Evolutionary conservation across 2,888 invertebrate species (phyloP), one percentile per base, ranked within the genome.

Genomic region (Ornithoptera priamus): DNA sequence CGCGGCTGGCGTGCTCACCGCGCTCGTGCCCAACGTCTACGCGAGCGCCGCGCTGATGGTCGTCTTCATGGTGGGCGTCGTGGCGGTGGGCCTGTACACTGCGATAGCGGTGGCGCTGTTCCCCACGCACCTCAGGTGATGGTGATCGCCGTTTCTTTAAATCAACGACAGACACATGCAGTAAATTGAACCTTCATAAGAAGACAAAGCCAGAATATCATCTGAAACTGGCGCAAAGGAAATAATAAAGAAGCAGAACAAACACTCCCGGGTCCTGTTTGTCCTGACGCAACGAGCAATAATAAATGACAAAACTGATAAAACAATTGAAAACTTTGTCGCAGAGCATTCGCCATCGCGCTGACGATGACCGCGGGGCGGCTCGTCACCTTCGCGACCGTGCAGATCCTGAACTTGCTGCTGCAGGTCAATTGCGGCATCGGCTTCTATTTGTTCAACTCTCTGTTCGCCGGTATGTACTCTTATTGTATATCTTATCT

Each of bases 41-140:
- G 53, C 53, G 18, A 53, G 53, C 53, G 53, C n/a, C 18, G 53
- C 53, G n/a, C 53, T 53, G 18, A 17, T 53, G 53, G 17, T 17
- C 15, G 15, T 53, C 53, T 53, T 53, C 53, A 53, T 53, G 53
- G 18, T 15, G 17, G 53, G 53, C n/a, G 1, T 53, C 17, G 53
- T 17, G 18, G 17, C 5, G 17, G 5, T 15, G 53, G 53, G 53
- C 53, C 53, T 53, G 53, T 53, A 53, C 53, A 18, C 53, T 3
- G 53, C 53, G 4, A 53, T 53, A 17, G 53, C 53, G 53, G 53
- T 53, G 12, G 53, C 53, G n/a, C 53, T 53, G 18, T 53, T 53
- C 53, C 53, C 53, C n/a, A 53, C 53, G 53, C 53, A 53, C n/a
- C 53, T 53, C 53, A 53, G 53, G 53, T 53, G 39, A 39, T 24